Percentiles rank a stretch among this genome's conserved stretches.
Conservation (phyloP, 2,888 invertebrate genomes). For the Entomobrya proxima region DNA sequence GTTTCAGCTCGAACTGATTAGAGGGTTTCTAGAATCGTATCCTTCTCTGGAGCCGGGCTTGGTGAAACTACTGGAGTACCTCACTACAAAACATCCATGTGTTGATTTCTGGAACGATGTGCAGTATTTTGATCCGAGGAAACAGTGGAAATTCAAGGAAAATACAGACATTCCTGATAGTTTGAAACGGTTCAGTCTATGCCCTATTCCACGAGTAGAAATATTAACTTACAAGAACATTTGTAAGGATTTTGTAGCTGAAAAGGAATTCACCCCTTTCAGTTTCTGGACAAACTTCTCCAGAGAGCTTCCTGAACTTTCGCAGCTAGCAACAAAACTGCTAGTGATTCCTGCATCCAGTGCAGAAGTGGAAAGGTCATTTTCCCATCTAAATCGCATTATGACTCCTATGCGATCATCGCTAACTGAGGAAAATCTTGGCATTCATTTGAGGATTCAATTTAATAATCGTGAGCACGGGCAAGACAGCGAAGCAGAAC, state of each 20-base stretch:
- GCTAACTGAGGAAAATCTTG: background rate
- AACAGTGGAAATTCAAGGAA: background rate
- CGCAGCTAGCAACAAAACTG: background rate
- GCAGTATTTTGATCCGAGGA: constrained; percentile 3
- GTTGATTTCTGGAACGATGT: constrained; percentile 6
- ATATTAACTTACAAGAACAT: background rate
- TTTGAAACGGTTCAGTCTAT: background rate
- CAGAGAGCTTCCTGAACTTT: background rate
- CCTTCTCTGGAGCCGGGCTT: background rate
- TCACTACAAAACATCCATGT: background rate
- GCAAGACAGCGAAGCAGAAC: background rate
- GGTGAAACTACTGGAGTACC: background rate
- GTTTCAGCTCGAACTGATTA: background rate
- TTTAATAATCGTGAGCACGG: background rate
- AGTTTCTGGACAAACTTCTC: background rate
- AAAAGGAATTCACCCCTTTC: background rate
- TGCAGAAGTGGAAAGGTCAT: constrained; percentile 38
- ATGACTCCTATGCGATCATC: background rate
- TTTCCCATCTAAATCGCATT: background rate
- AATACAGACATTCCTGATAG: background rate
- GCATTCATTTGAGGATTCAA: background rate
- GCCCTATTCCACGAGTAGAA: background rate
- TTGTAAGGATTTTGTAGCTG: background rate
- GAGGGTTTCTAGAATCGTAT: background rate
- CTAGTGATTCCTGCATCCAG: constrained; percentile 9